Percentiles rank a stretch among this genome's conserved stretches.
Conservation (phyloP, 2,113 vertebrate genomes). For the Carassius auratus region DNA sequence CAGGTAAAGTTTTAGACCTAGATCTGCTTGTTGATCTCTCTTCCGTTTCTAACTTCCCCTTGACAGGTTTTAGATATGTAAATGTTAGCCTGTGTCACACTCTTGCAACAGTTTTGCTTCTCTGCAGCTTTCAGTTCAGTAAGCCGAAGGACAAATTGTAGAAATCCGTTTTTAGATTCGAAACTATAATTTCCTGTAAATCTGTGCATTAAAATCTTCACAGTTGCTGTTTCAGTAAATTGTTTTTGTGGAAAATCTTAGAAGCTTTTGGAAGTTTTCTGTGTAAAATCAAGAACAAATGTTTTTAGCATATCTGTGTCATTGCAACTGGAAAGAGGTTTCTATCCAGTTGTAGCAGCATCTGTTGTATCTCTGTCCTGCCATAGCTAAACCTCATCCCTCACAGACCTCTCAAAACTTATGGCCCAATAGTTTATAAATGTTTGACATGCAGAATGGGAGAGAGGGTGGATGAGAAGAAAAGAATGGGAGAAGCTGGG, state of each 20-base stretch:
- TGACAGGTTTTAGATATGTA: slow-evolving; percentile 16
- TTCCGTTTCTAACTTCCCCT: slow-evolving; percentile 53
- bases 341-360: neutral
- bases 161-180: slow-evolving; percentile 7
- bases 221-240: neutral
- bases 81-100: neutral
- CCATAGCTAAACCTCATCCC: slow-evolving; percentile 15
- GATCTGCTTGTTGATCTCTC: slow-evolving; percentile 34
- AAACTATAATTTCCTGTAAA: neutral
- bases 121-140: slow-evolving; percentile 36
- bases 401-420: slow-evolving; percentile 30
- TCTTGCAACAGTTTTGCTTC: neutral
- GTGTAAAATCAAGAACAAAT: neutral
- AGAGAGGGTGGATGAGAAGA: slow-evolving; percentile 5
- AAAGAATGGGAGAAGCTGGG: slow-evolving; percentile 18
- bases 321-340: neutral
- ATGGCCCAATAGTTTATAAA: slow-evolving; percentile 35
- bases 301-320: neutral
- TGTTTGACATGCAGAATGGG: slow-evolving; percentile 35
- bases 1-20: neutral
- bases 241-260: neutral
- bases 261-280: neutral
- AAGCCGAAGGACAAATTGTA: neutral
- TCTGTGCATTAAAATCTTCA: neutral
- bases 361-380: slow-evolving; percentile 23